phyloP scores from a whole-genome alignment of 2,888 invertebrate genomes.

The Lingula anatina region DNA sequence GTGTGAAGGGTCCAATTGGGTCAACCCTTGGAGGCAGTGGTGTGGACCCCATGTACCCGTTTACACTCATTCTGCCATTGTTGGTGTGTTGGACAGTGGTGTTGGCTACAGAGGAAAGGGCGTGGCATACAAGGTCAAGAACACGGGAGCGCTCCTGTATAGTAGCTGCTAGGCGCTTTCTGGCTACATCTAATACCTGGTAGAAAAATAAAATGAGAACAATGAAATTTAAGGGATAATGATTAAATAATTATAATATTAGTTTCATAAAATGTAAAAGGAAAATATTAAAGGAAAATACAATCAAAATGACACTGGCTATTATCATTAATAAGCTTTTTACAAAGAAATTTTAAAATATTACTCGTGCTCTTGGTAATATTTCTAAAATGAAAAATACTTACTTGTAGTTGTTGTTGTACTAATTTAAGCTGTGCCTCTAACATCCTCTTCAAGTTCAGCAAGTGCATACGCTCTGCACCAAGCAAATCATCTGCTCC shows the following conservation, averaged over 20 bases:
- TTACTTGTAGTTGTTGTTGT: slow-evolving; percentile 46
- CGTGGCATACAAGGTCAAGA: slow-evolving; percentile 45
- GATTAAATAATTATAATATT: slow-evolving; percentile 2
- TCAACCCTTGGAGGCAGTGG: too few relatives aligned
- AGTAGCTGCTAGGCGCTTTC: slow-evolving; percentile 36
- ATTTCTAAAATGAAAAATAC: slow-evolving; percentile 1
- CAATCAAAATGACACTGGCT: too few relatives aligned
- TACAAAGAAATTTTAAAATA: too few relatives aligned
- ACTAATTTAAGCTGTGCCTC: slow-evolving; percentile 46
- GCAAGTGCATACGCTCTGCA: slow-evolving; percentile 43
- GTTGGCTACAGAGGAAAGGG: slow-evolving; percentile 34
- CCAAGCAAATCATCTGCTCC: slow-evolving; percentile 49
- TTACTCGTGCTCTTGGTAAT: too few relatives aligned
- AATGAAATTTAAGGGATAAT: background rate
- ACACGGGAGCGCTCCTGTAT: slow-evolving; percentile 47
- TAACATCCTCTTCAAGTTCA: slow-evolving; percentile 45
- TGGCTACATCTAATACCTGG: slow-evolving; percentile 38
- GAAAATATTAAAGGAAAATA: too few relatives aligned
- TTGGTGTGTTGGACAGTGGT: too few relatives aligned
- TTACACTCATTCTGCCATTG: too few relatives aligned
- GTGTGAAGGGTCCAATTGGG: slow-evolving; percentile 46
- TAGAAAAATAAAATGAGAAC: slow-evolving; percentile 1
- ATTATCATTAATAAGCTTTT: too few relatives aligned
- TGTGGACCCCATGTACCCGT: too few relatives aligned
- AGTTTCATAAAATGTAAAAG: too few relatives aligned